Evolutionary conservation across 2,797 vertebrate genomes (phyloP).

Genomic region (Xyrichtys novacula): DNA sequence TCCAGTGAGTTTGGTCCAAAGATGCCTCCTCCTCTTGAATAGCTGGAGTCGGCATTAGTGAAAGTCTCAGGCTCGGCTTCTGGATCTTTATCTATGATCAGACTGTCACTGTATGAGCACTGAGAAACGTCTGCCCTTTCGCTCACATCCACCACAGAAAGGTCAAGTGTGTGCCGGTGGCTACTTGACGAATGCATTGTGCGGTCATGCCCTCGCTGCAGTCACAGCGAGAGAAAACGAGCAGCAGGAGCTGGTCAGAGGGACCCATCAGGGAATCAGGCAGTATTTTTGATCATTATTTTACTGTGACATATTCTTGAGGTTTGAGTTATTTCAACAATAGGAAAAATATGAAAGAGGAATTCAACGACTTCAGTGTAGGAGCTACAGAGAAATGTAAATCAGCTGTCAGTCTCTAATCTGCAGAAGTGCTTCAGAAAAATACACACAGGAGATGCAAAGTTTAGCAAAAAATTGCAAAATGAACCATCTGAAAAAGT

Average conservation of each 20-base stretch:
- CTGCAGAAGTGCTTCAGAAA: no score
- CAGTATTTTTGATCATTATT: no score
- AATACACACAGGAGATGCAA: no score
- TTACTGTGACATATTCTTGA: no score
- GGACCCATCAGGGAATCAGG: not conserved
- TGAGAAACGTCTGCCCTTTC: not conserved
- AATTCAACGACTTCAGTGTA: no score
- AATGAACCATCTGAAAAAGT: no score
- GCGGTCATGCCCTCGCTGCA: not conserved
- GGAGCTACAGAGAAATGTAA: no score
- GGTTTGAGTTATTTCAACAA: no score
- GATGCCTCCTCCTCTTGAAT: not conserved
- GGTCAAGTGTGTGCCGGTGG: slow-evolving; percentile 2
- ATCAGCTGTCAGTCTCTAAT: no score
- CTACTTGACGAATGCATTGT: slow-evolving; percentile 5
- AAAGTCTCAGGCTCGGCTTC: not conserved
- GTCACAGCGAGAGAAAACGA: not conserved
- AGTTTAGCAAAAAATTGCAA: no score
- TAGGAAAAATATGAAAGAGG: no score
- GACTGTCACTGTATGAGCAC: not conserved
- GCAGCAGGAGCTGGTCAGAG: not conserved
- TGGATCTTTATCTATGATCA: not conserved
- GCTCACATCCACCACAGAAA: not conserved
- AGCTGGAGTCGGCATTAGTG: not conserved
- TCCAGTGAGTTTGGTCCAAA: not conserved